Evolutionary conservation across 1,140 invertebrate genomes (phyloP).

Genomic region (Lepidurus couesii): DNA sequence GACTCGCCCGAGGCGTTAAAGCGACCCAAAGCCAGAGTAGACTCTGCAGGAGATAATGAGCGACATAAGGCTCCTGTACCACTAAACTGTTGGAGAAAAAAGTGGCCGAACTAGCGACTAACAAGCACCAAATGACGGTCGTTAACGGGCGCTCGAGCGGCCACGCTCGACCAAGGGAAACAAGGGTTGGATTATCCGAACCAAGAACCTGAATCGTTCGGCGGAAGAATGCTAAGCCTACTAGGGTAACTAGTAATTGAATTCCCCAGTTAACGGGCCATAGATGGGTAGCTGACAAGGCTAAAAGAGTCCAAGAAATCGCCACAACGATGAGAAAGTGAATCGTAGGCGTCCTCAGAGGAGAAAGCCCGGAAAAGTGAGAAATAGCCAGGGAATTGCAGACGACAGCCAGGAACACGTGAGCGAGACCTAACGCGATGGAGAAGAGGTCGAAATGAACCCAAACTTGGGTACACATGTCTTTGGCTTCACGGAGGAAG

Average conservation of each 20-base stretch:
- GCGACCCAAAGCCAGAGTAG: slow-evolving; percentile 23
- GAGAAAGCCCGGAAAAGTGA: not conserved
- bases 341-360: not conserved
- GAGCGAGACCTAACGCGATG: slow-evolving; percentile 67
- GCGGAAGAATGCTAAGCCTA: not conserved
- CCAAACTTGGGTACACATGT: slow-evolving; percentile 73
- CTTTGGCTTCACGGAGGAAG: slow-evolving; percentile 56
- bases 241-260: not conserved
- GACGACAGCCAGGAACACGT: not conserved
- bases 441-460: slow-evolving; percentile 70
- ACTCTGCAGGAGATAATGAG: slow-evolving; percentile 55
- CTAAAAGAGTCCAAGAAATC: not conserved
- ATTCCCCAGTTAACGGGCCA: not conserved
- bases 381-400: not conserved
- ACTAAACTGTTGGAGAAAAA: slow-evolving; percentile 88
- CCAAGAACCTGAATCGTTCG: not conserved
- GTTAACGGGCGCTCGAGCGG: slow-evolving; percentile 22
- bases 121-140: slow-evolving; percentile 29
- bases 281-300: not conserved
- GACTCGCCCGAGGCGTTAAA: not conserved
- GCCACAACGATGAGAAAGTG: not conserved
- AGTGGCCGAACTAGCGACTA: slow-evolving; percentile 35
- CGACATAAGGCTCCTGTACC: slow-evolving; percentile 71
- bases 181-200: not conserved
- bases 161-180: not conserved